Evolutionary conservation across 1,140 invertebrate genomes (phyloP).

Genomic region (Myzus persicae): DNA sequence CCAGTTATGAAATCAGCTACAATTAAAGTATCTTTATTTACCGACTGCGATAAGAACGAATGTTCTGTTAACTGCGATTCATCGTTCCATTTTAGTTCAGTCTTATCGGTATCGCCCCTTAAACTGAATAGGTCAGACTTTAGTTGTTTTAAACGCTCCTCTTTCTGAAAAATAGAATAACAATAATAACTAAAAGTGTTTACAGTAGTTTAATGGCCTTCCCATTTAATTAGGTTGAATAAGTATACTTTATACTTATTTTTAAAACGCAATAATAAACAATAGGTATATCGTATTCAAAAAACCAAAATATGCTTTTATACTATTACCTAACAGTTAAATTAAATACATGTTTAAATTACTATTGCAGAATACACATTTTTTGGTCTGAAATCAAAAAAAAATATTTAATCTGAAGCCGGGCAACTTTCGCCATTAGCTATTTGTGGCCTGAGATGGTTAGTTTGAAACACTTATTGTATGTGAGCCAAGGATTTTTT

Average conservation of each 20-base stretch:
- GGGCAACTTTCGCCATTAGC: too few species aligned
- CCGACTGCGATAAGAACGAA: slow-evolving; percentile 60
- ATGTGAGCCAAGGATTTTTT: too few species aligned
- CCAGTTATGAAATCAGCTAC: slow-evolving; percentile 78
- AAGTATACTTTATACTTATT: background rate
- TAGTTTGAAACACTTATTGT: too few species aligned
- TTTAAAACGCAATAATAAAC: background rate
- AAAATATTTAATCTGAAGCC: too few species aligned
- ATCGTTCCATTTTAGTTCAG: slow-evolving; percentile 66
- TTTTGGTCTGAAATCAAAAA: too few species aligned
- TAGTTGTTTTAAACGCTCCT: slow-evolving; percentile 83
- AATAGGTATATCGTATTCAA: background rate
- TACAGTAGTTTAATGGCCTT: background rate
- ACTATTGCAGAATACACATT: too few species aligned
- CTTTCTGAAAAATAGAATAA: slow-evolving; percentile 74
- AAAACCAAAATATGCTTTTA: background rate
- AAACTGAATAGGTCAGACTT: slow-evolving; percentile 74
- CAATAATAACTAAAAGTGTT: background rate
- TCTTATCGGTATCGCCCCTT: slow-evolving; percentile 68
- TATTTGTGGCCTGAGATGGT: too few species aligned
- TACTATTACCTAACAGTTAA: background rate
- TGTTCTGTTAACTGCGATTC: slow-evolving; percentile 57
- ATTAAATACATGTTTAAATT: background rate
- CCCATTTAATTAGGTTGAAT: background rate
- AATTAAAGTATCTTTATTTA: slow-evolving; percentile 67